Conservation (phyloP, 2,797 vertebrate genomes). For the Mallotus villosus region DNA sequence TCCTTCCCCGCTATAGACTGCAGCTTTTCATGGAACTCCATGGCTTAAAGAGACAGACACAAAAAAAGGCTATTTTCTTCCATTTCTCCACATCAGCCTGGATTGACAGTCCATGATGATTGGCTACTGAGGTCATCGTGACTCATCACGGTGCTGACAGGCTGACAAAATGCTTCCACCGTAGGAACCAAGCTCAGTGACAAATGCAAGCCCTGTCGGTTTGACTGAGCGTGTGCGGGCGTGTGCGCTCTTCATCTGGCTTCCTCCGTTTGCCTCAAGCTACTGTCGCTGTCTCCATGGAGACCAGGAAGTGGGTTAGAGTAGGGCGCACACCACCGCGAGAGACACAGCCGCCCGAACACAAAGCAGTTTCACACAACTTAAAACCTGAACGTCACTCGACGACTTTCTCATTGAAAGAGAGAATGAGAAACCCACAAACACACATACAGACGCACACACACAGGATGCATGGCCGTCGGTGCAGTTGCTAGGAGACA, state of each 20-base stretch:
- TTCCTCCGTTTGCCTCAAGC: constrained; percentile 50
- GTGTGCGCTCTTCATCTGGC: constrained; percentile 50
- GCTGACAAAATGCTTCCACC: too few species aligned
- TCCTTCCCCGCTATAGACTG: constrained; percentile 85
- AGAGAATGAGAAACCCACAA: too few species aligned
- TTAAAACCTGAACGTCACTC: constrained; percentile 8
- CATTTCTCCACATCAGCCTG: neutral
- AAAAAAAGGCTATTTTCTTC: neutral
- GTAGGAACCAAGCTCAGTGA: neutral
- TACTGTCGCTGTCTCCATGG: constrained; percentile 64
- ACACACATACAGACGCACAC: neutral
- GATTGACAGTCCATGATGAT: neutral
- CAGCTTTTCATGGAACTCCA: constrained; percentile 93
- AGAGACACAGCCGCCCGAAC: neutral
- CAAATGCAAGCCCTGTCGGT: neutral
- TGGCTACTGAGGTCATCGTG: too few species aligned
- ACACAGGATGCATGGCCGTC: constrained; percentile 56
- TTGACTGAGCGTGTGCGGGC: constrained; percentile 27
- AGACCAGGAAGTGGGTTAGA: constrained; percentile 69
- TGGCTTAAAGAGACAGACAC: constrained; percentile 69
- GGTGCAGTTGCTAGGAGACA: constrained; percentile 69
- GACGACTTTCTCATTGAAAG: neutral
- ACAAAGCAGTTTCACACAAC: neutral
- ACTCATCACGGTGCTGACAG: too few species aligned
- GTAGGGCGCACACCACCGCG: constrained; percentile 48